These are phyloP conservation scores for Calcarius lapponicus DNA, from an alignment of 2,797 vertebrate species.

Conservation along the genomic window DNA sequence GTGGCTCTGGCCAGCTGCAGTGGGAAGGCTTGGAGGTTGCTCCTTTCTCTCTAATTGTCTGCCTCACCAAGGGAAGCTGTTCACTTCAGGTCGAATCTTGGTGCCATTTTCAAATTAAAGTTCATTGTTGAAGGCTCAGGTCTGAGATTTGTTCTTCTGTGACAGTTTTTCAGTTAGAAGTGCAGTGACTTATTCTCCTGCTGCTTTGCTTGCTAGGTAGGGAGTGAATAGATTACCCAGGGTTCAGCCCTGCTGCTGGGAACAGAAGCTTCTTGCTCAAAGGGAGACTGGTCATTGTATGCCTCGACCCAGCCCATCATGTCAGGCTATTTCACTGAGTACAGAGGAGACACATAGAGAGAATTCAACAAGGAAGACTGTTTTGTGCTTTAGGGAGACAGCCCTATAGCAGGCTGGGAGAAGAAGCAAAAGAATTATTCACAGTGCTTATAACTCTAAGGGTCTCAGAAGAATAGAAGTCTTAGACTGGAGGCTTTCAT, in stretches of 20 bases:
- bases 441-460: slow-evolving; percentile 18
- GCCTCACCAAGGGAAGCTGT: not conserved
- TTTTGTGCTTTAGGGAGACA: slow-evolving; percentile 45
- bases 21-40: not conserved
- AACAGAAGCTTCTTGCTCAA: slow-evolving; percentile 3
- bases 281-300: slow-evolving; percentile 27
- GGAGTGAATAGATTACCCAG: slow-evolving; percentile 48
- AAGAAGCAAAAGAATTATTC: slow-evolving; percentile 43
- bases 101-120: slow-evolving; percentile 45
- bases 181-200: not conserved
- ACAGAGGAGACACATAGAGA: not conserved
- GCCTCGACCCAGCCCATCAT: not conserved
- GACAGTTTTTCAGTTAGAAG: slow-evolving; percentile 25
- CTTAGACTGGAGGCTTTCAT: slow-evolving; percentile 47
- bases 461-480: slow-evolving; percentile 47
- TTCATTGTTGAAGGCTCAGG: slow-evolving; percentile 21
- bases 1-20: not conserved
- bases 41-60: not conserved
- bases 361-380: not conserved
- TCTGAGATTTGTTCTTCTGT: not conserved
- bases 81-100: not conserved
- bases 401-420: not conserved
- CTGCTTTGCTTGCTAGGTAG: not conserved
- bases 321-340: not conserved
- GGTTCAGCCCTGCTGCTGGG: slow-evolving; percentile 10